Conservation (phyloP, 2,888 invertebrate species). For the Atrina japonica region DNA sequence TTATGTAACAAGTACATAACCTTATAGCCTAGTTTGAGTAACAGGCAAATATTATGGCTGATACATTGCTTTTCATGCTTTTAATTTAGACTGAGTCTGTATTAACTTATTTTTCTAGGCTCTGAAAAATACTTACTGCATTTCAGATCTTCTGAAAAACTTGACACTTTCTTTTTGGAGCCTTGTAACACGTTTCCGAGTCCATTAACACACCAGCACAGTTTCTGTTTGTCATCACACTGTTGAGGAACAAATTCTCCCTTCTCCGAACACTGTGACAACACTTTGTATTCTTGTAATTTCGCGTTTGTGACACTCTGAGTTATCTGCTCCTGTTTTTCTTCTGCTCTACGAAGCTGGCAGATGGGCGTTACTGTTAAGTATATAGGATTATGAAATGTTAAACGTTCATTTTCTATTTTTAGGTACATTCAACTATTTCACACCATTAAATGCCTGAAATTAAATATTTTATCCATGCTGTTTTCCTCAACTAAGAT, state of each 20-base stretch:
- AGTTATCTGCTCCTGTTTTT: slow-evolving; percentile 6
- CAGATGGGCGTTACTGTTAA: slow-evolving; percentile 27
- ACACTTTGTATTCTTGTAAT: background rate
- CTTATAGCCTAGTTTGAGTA: no score
- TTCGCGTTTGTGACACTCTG: background rate
- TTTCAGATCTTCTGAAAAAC: background rate
- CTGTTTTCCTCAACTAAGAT: no score
- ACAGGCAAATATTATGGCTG: no score
- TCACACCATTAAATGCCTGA: no score
- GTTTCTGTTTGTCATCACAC: slow-evolving; percentile 7
- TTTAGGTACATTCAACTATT: no score
- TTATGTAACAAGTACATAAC: background rate
- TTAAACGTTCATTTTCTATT: no score
- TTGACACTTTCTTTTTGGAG: background rate
- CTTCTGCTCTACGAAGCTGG: slow-evolving; percentile 20
- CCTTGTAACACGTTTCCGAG: slow-evolving; percentile 14
- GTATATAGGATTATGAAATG: no score
- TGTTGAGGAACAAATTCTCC: slow-evolving; percentile 38
- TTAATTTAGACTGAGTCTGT: background rate
- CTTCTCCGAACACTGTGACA: slow-evolving; percentile 30
- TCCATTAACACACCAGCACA: slow-evolving; percentile 43
- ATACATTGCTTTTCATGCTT: background rate
- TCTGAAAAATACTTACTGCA: slow-evolving; percentile 29
- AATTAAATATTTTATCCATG: no score
- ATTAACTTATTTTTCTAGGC: background rate